Evolutionary conservation across 1,140 invertebrate species (phyloP).

Genomic region (Antheraea pernyi): DNA sequence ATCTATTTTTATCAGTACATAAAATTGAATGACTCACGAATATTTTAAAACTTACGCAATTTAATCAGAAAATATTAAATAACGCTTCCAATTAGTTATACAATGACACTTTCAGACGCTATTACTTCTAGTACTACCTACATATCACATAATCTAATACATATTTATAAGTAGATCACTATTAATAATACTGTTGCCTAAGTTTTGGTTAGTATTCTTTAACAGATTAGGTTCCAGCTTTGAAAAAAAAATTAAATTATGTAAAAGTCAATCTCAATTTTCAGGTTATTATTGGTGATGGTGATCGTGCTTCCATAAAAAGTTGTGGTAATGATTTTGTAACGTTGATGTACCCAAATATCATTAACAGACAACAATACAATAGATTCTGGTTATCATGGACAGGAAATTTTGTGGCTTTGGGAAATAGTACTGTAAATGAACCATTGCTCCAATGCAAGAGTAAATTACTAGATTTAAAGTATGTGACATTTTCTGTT

Average conservation of each 20-base stretch:
- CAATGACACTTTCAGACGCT: no score
- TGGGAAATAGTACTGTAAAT: constrained; percentile 16
- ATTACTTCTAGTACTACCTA: no score
- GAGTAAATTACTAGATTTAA: constrained; percentile 24
- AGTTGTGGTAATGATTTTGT: background rate
- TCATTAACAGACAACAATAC: constrained; percentile 82
- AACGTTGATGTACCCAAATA: constrained; percentile 70
- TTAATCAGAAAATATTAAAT: no score
- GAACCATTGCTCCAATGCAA: constrained; percentile 21
- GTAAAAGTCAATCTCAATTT: background rate
- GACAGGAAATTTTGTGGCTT: constrained; percentile 72
- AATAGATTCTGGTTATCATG: constrained; percentile 88
- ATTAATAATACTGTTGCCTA: background rate
- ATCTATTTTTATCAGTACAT: background rate
- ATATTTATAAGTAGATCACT: no score
- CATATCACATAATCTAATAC: no score
- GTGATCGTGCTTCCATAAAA: background rate
- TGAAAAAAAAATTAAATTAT: no score
- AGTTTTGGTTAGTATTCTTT: background rate
- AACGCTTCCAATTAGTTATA: no score
- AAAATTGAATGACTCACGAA: background rate
- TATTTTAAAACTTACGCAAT: background rate
- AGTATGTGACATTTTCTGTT: constrained; percentile 36
- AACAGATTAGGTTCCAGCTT: no score
- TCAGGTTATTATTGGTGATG: constrained; percentile 4